Percentiles rank a stretch among this genome's conserved stretches.
These are phyloP conservation scores for Micromys minutus DNA, from an alignment of 2,113 vertebrate species.

Conservation along the genomic window DNA sequence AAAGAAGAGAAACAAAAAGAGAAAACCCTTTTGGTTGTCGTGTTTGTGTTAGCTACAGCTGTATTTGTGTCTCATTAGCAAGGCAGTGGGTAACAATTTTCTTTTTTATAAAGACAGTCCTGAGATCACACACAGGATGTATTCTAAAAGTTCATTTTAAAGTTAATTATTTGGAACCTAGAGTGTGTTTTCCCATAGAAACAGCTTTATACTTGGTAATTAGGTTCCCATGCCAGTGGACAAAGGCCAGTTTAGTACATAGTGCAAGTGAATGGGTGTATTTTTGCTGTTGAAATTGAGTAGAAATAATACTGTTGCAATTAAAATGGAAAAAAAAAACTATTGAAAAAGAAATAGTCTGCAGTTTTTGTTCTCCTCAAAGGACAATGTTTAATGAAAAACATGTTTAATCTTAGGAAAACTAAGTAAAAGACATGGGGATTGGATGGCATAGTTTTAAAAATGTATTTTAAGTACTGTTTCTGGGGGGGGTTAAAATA, in stretches of 20 bases:
- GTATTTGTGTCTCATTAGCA: conserved; percentile 62
- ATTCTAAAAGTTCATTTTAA: conserved; percentile 62
- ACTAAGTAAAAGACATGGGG: conserved; percentile 40
- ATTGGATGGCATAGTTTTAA: background rate
- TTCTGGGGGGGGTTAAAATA: background rate
- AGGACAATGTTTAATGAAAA: conserved; percentile 59
- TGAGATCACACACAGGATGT: background rate
- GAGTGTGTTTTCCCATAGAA: conserved; percentile 56
- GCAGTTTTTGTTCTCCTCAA: conserved; percentile 52
- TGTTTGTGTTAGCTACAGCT: conserved; percentile 15
- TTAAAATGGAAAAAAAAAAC: conserved; percentile 67
- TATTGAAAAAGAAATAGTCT: conserved; percentile 59
- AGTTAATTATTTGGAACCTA: conserved; percentile 67
- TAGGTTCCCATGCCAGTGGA: conserved; percentile 33
- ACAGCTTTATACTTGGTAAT: background rate
- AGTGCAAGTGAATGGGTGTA: conserved; percentile 54
- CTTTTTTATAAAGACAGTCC: conserved; percentile 46
- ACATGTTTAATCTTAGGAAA: conserved; percentile 48
- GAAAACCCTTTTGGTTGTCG: conserved; percentile 12
- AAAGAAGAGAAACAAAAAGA: too few relatives aligned
- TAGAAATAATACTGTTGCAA: conserved; percentile 59
- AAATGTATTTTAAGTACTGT: conserved; percentile 18
- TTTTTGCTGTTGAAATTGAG: conserved; percentile 52
- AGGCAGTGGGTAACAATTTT: conserved; percentile 42
- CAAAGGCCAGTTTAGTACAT: conserved; percentile 35